These are phyloP conservation scores for Melinaea menophilus DNA, from an alignment of 2,888 invertebrate genomes.

Conservation along the genomic window DNA sequence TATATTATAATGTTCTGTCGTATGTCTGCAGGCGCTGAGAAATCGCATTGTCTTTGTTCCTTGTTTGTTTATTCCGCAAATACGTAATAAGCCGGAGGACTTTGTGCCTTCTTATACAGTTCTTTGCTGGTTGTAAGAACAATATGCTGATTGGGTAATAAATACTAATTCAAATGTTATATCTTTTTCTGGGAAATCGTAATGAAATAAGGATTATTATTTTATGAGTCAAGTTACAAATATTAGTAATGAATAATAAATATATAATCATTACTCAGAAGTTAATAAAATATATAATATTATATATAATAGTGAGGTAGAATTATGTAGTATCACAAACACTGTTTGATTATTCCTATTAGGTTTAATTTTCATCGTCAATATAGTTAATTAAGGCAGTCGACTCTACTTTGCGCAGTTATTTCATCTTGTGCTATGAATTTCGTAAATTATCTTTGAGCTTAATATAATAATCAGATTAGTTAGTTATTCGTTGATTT, in stretches of 20 bases:
- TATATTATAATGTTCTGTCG: slow-evolving; percentile 8
- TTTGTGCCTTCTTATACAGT: slow-evolving; percentile 10
- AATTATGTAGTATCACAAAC: not conserved
- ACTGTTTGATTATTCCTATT: slow-evolving; percentile 1
- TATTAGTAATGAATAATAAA: not conserved
- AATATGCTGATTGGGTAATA: slow-evolving; percentile 9
- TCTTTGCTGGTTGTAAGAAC: slow-evolving; percentile 18
- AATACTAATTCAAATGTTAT: slow-evolving; percentile 1
- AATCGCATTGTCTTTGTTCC: slow-evolving; percentile 20
- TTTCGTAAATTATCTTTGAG: slow-evolving; percentile 8
- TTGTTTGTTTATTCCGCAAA: slow-evolving; percentile 23
- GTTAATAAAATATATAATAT: not conserved
- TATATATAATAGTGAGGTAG: not conserved
- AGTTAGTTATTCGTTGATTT: no score
- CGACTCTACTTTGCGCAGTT: not conserved
- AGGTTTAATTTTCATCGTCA: slow-evolving; percentile 24
- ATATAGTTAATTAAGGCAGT: slow-evolving; percentile 26
- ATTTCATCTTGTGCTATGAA: not conserved
- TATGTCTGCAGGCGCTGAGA: slow-evolving; percentile 14
- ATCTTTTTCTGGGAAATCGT: not conserved
- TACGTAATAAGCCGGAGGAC: slow-evolving; percentile 25
- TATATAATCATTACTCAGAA: not conserved
- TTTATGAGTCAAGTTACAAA: no score
- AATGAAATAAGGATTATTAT: no score
- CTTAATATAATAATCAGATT: no score